These are phyloP conservation scores for Equus quagga DNA, from an alignment of 2,113 vertebrate genomes.

Conservation along the genomic window DNA sequence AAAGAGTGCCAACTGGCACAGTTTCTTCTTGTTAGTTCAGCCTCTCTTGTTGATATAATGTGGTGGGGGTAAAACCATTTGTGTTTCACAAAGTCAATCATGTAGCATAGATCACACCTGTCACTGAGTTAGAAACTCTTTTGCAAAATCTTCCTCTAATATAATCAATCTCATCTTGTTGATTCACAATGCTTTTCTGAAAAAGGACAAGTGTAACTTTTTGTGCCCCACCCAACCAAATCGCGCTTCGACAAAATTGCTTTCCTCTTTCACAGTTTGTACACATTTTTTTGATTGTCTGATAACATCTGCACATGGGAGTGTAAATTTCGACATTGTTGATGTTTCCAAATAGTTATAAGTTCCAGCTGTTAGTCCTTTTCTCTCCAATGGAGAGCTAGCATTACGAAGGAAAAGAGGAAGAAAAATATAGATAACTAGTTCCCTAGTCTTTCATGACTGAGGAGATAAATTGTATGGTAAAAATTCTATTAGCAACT, in stretches of 20 bases:
- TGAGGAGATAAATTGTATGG: conserved; percentile 29
- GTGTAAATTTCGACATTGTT: conserved; percentile 77
- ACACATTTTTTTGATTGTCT: conserved; percentile 71
- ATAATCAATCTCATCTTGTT: not conserved
- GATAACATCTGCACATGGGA: conserved; percentile 75
- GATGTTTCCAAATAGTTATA: conserved; percentile 78
- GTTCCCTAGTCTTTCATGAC: conserved; percentile 56
- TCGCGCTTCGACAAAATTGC: conserved; percentile 59
- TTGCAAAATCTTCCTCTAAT: conserved; percentile 20
- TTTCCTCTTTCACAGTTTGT: conserved; percentile 72
- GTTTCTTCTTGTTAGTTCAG: conserved; percentile 84
- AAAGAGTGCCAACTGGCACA: conserved; percentile 81
- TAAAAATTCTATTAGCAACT: conserved; percentile 62
- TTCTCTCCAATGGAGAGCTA: conserved; percentile 61
- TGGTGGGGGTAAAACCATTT: conserved; percentile 54
- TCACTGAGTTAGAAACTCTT: conserved; percentile 14
- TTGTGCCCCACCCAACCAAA: conserved; percentile 55
- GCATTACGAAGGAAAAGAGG: conserved; percentile 54
- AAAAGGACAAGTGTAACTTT: conserved; percentile 57
- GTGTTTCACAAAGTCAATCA: conserved; percentile 38
- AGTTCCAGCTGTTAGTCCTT: conserved; percentile 69
- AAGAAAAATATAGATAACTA: conserved; percentile 24
- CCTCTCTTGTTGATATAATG: conserved; percentile 77
- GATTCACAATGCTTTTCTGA: conserved; percentile 52
- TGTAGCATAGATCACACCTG: not conserved